Evolutionary conservation across 2,113 vertebrate genomes (phyloP).

Genomic region (Oryzias javanicus): DNA sequence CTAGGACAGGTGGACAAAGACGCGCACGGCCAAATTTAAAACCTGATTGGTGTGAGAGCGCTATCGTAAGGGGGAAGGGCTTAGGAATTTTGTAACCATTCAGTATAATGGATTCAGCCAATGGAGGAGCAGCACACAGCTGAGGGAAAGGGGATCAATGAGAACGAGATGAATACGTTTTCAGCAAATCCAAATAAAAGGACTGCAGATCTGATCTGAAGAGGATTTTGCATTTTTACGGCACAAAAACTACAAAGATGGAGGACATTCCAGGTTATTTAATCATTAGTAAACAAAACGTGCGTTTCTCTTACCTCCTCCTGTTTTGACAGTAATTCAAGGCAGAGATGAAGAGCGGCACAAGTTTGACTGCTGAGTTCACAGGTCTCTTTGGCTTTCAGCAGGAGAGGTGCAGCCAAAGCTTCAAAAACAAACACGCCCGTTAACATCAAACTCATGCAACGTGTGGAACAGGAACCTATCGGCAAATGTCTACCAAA

Average conservation of each 20-base stretch:
- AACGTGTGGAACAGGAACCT: too few species aligned
- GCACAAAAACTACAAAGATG: background rate
- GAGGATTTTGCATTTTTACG: background rate
- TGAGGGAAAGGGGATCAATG: conserved; percentile 15
- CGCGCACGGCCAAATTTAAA: conserved; percentile 5
- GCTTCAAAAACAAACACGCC: conserved; percentile 54
- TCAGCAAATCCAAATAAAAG: conserved; percentile 1
- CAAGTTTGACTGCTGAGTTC: conserved; percentile 85
- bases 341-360: conserved; percentile 81
- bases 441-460: background rate
- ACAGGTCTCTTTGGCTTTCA: conserved; percentile 85
- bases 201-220: background rate
- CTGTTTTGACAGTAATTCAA: conserved; percentile 84
- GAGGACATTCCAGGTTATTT: background rate
- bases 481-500: too few species aligned
- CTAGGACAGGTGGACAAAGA: conserved; percentile 40
- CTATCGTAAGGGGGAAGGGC: conserved; percentile 29
- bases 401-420: conserved; percentile 76
- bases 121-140: conserved; percentile 18
- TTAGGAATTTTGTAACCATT: conserved; percentile 30
- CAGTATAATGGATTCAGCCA: conserved; percentile 26
- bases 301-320: conserved; percentile 80
- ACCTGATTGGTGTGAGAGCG: conserved; percentile 19
- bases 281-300: background rate
- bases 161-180: conserved; percentile 18